Evolutionary conservation across 2,797 vertebrate species (phyloP).

Genomic region (Pogonophryne albipinna): DNA sequence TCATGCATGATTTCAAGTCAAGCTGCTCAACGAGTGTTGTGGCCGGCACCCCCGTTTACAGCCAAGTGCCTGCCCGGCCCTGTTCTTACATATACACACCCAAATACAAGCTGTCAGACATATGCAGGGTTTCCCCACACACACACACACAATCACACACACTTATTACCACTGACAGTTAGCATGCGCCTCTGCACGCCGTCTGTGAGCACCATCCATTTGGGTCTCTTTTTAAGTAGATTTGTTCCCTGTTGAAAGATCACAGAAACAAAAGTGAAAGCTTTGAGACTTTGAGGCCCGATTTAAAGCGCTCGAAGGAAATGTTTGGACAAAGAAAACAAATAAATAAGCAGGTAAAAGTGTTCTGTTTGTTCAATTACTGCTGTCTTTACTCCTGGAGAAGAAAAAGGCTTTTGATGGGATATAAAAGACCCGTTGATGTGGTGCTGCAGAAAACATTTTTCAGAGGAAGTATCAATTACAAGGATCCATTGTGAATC

Average conservation of each 20-base stretch:
- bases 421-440: constrained; percentile 51
- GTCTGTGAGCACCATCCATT: constrained; percentile 52
- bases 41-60: constrained; percentile 42
- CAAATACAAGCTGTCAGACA: constrained; percentile 10
- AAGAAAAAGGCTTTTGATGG: constrained; percentile 43
- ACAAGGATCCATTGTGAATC: constrained; percentile 17
- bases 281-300: constrained; percentile 55
- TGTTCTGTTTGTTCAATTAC: constrained; percentile 45
- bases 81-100: constrained; percentile 31
- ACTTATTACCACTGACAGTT: constrained; percentile 36
- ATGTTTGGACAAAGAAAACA: constrained; percentile 56
- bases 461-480: constrained; percentile 39
- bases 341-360: constrained; percentile 40
- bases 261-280: constrained; percentile 55
- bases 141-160: constrained; percentile 28
- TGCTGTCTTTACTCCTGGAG: constrained; percentile 34
- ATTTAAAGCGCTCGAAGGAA: constrained; percentile 60
- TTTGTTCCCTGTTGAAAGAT: constrained; percentile 66
- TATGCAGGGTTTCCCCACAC: constrained; percentile 1
- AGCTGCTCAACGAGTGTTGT: constrained; percentile 53
- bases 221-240: constrained; percentile 52
- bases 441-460: constrained; percentile 12
- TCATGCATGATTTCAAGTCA: constrained; percentile 69
- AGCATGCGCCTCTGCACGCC: constrained; percentile 36
- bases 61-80: constrained; percentile 52